Conservation (phyloP, 2,113 vertebrate genomes). For the Saccopteryx bilineata region DNA sequence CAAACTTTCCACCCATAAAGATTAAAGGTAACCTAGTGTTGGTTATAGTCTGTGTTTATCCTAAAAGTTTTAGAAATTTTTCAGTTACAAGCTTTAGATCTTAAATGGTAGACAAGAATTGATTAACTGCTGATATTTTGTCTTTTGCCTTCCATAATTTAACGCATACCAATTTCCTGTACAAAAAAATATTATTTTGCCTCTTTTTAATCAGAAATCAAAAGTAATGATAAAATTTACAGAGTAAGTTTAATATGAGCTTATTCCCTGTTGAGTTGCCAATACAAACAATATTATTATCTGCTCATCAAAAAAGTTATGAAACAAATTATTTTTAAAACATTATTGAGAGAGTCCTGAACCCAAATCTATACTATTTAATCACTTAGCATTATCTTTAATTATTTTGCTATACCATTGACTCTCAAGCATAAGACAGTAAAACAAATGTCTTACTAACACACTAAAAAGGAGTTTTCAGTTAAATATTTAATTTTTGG, state of each 20-base stretch:
- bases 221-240: not conserved
- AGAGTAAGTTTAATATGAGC: not conserved
- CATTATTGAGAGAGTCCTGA: not conserved
- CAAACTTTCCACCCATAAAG: not conserved
- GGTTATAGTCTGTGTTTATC: not conserved
- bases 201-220: not conserved
- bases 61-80: not conserved
- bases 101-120: not conserved
- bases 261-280: not conserved
- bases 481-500: not conserved
- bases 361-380: not conserved
- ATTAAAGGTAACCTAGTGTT: not conserved
- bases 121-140: not conserved
- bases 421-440: not conserved
- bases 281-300: not conserved
- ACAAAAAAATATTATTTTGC: not conserved
- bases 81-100: not conserved
- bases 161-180: not conserved
- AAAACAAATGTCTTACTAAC: not conserved
- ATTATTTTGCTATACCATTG: not conserved
- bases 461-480: not conserved
- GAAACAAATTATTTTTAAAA: constrained; percentile 11
- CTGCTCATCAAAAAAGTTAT: not conserved
- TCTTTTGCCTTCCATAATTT: not conserved
- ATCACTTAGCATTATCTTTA: not conserved